A percentile compares a stretch with the other conserved stretches of the same genome.
Conservation (phyloP, 1,140 invertebrate species). For the Trachymyrmex cornetzi region DNA sequence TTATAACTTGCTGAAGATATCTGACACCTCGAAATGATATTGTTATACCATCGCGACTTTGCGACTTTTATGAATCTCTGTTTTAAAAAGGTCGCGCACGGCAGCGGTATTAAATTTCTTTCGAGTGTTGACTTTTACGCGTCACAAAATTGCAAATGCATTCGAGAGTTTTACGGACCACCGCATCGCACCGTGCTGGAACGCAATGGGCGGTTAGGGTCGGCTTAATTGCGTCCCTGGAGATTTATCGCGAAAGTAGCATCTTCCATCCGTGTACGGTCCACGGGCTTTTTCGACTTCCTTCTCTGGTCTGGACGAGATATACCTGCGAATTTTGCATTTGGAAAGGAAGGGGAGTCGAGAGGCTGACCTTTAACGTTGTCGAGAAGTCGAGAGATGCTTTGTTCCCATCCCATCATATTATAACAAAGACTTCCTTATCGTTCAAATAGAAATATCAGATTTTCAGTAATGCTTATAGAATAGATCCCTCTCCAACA, state of each 20-base stretch:
- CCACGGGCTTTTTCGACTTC: neutral
- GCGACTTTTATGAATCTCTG: neutral
- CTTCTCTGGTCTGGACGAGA: neutral
- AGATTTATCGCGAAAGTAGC: slow-evolving; percentile 56
- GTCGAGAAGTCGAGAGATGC: neutral
- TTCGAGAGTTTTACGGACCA: neutral
- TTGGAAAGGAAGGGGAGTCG: neutral
- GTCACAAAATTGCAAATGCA: slow-evolving; percentile 27
- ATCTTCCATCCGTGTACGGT: slow-evolving; percentile 12
- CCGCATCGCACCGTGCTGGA: too few relatives aligned
- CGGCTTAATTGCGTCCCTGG: slow-evolving; percentile 34
- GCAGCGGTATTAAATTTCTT: slow-evolving; percentile 11
- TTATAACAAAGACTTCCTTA: slow-evolving; percentile 4
- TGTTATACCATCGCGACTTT: neutral
- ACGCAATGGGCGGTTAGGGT: slow-evolving; percentile 5
- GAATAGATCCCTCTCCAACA: neutral
- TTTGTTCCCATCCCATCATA: neutral
- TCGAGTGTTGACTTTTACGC: slow-evolving; percentile 33
- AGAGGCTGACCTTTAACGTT: neutral
- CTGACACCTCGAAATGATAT: neutral
- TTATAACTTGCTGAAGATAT: neutral
- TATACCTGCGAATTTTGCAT: slow-evolving; percentile 32
- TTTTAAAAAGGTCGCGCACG: neutral
- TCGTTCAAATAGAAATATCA: neutral
- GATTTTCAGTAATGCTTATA: neutral